Evolutionary conservation across 2,113 vertebrate genomes (phyloP).

Genomic region (Pterocles burchelli): DNA sequence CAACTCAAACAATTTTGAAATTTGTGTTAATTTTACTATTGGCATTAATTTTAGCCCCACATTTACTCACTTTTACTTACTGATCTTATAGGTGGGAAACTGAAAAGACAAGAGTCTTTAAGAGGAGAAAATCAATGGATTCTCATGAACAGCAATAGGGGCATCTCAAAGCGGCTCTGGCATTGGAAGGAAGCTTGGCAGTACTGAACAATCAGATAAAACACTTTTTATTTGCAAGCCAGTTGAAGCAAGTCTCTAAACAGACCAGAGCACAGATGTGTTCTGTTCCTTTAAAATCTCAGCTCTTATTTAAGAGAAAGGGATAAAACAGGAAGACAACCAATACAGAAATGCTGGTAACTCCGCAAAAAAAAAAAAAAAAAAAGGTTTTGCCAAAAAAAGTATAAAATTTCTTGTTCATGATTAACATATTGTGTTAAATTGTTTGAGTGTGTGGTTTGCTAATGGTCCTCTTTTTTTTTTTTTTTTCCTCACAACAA

Average conservation of each 20-base stretch:
- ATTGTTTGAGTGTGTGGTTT: neutral
- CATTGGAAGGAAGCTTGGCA: neutral
- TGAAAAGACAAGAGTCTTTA: neutral
- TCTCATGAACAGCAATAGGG: neutral
- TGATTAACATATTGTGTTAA: neutral
- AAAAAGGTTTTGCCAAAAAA: neutral
- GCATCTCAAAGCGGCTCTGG: neutral
- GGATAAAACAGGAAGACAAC: neutral
- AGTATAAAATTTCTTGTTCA: neutral
- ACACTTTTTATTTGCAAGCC: neutral
- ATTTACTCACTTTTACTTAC: neutral
- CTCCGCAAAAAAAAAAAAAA: neutral
- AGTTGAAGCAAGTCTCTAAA: neutral
- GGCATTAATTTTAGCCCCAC: neutral
- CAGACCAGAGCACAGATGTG: neutral
- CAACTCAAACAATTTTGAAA: neutral
- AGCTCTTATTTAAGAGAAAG: neutral
- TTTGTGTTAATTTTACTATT: neutral
- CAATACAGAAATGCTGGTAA: neutral
- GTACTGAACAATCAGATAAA: neutral
- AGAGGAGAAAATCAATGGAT: neutral
- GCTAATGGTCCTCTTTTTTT: neutral
- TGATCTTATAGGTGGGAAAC: neutral
- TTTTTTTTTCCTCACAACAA: neutral
- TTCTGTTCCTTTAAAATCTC: neutral